These are phyloP conservation scores for Odiellus spinosus DNA, from an alignment of 2,888 invertebrate species.

Conservation along the genomic window DNA sequence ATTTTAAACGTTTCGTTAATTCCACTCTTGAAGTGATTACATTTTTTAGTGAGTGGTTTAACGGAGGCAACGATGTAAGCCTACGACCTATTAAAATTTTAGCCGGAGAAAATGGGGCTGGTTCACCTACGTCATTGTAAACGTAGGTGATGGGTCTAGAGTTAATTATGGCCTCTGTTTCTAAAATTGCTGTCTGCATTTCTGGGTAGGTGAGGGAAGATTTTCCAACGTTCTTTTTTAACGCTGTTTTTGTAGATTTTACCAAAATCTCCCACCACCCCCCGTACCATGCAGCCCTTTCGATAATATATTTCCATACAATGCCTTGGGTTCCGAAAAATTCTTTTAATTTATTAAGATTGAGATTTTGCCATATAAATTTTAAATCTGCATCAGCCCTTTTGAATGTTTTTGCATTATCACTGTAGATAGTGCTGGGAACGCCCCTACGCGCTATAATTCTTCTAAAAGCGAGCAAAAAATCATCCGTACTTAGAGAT, in stretches of 20 bases:
- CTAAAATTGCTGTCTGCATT: conserved; percentile 23
- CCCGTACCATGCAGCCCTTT: conserved; percentile 31
- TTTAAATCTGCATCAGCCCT: conserved; percentile 25
- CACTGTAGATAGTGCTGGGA: conserved; percentile 25
- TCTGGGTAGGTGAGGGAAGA: conserved; percentile 28
- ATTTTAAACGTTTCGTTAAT: too few species aligned
- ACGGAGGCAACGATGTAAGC: too few species aligned
- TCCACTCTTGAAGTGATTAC: too few species aligned
- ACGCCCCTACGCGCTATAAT: conserved; percentile 26
- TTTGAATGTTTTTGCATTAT: conserved; percentile 30
- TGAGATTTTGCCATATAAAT: conserved; percentile 19
- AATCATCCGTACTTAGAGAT: conserved; percentile 22
- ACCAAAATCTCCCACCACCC: conserved; percentile 32
- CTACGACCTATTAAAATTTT: too few species aligned
- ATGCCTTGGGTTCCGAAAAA: conserved; percentile 12
- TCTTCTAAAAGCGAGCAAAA: conserved; percentile 23
- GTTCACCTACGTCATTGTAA: conserved; percentile 17
- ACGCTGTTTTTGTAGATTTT: conserved; percentile 26
- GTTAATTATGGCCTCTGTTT: conserved; percentile 24
- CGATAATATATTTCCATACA: conserved; percentile 28
- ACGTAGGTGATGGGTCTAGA: conserved; percentile 26
- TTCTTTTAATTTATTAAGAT: conserved; percentile 7
- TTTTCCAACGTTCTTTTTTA: conserved; percentile 26
- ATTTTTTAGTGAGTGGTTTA: too few species aligned
- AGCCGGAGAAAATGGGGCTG: too few species aligned